These are phyloP conservation scores for Ashinkailepas kermadecensis DNA, from an alignment of 2,888 invertebrate genomes.

Conservation along the genomic window DNA sequence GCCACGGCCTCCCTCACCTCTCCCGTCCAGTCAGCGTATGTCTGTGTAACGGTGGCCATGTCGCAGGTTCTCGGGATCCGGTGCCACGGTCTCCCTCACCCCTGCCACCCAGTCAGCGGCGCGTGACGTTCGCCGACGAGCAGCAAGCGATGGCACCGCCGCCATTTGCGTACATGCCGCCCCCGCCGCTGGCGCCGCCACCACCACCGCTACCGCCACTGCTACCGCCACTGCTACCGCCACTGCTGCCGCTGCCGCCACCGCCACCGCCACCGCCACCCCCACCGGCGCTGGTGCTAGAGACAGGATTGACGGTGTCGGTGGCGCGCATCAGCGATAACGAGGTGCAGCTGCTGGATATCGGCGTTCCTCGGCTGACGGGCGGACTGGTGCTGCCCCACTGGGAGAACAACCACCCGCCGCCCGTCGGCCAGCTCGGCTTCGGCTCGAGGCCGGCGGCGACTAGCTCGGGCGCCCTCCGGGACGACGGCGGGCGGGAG, in stretches of 20 bases:
- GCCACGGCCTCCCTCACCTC: too few species aligned
- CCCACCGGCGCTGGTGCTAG: background rate
- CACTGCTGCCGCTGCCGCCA: background rate
- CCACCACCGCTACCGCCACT: background rate
- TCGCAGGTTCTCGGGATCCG: background rate
- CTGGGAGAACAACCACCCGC: background rate
- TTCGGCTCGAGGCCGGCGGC: background rate
- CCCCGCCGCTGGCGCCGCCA: background rate
- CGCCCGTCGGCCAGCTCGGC: background rate
- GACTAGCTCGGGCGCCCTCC: too few species aligned
- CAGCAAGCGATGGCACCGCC: background rate
- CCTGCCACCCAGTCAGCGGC: background rate
- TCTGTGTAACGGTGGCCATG: too few species aligned
- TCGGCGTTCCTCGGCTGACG: background rate
- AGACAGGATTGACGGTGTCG: background rate
- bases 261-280: background rate
- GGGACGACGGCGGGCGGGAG: background rate
- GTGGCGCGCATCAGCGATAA: background rate
- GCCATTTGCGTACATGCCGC: background rate
- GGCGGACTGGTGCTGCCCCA: background rate
- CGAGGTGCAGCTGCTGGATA: background rate
- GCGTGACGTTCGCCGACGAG: background rate
- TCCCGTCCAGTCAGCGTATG: too few species aligned
- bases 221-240: background rate
- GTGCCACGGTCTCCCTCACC: too few species aligned